Evolutionary conservation across 2,888 invertebrate species (phyloP).

Genomic region (Cyrtodaria siliqua): DNA sequence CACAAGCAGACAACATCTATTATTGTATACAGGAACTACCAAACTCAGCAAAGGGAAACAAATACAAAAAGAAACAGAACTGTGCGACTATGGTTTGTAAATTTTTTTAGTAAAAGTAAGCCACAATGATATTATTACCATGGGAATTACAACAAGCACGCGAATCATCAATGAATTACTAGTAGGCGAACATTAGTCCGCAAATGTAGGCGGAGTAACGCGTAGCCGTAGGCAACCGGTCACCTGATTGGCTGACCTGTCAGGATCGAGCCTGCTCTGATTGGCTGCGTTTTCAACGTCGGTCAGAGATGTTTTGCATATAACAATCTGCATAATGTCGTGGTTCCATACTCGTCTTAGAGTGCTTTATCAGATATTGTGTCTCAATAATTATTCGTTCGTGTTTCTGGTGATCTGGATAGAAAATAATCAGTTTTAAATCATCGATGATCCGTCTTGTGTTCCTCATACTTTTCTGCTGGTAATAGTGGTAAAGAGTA

Average conservation of each 20-base stretch:
- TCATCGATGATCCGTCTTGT: conserved; percentile 58
- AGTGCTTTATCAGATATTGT: conserved; percentile 58
- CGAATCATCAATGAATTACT: too few relatives aligned
- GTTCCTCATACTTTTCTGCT: conserved; percentile 16
- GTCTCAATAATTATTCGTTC: conserved; percentile 56
- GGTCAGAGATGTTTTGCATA: conserved; percentile 49
- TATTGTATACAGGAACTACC: too few relatives aligned
- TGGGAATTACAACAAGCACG: too few relatives aligned
- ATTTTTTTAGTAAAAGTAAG: too few relatives aligned
- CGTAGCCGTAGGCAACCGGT: neutral
- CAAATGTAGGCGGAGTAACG: neutral
- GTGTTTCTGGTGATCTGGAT: conserved; percentile 53
- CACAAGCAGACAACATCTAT: too few relatives aligned
- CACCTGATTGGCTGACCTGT: conserved; percentile 33
- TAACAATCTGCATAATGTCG: conserved; percentile 59
- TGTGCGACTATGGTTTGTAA: too few relatives aligned
- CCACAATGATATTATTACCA: too few relatives aligned
- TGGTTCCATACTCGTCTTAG: conserved; percentile 36
- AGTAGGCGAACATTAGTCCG: too few relatives aligned
- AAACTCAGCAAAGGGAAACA: too few relatives aligned
- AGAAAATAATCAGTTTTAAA: conserved; percentile 62
- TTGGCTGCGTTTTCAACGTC: conserved; percentile 33
- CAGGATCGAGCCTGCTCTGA: conserved; percentile 11
- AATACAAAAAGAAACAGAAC: too few relatives aligned
- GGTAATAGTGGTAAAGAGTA: conserved; percentile 36